Evolutionary conservation across 2,113 vertebrate species (phyloP).

Genomic region (Ascaphus truei): DNA sequence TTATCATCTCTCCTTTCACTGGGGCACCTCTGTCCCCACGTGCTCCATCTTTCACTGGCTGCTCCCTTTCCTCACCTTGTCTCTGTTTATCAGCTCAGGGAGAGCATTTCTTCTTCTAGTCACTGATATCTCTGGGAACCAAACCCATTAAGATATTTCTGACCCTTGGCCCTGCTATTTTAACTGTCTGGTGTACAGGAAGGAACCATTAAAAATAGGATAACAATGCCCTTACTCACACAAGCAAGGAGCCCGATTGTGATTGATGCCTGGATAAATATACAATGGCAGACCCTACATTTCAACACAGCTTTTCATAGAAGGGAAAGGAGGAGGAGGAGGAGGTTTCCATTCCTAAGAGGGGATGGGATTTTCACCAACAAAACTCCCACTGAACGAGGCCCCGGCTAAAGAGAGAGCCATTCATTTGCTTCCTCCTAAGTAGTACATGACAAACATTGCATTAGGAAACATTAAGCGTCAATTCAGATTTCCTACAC

Average conservation of each 20-base stretch:
- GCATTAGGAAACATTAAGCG: too few species aligned
- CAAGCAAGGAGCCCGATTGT: constrained; percentile 61
- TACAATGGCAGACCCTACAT: constrained; percentile 61
- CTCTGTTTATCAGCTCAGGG: constrained; percentile 64
- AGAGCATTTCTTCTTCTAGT: constrained; percentile 68
- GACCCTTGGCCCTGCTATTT: constrained; percentile 65
- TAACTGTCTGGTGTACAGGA: constrained; percentile 74
- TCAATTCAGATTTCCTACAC: too few species aligned
- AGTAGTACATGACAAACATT: too few species aligned
- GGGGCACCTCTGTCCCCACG: not conserved
- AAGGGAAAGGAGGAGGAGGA: constrained; percentile 49
- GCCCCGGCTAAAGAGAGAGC: too few species aligned
- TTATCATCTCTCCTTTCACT: constrained; percentile 1
- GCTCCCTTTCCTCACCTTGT: constrained; percentile 43
- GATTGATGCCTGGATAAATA: constrained; percentile 80
- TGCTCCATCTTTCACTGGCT: not conserved
- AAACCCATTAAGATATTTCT: constrained; percentile 74
- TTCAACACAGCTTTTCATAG: constrained; percentile 59
- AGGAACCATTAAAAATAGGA: constrained; percentile 84
- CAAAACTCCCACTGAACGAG: constrained; percentile 38
- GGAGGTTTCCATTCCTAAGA: constrained; percentile 46
- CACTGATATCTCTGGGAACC: constrained; percentile 70
- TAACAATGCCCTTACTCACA: constrained; percentile 72
- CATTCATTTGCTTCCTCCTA: too few species aligned
- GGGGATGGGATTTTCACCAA: constrained; percentile 43